Evolutionary conservation across 2,113 vertebrate genomes (phyloP).

Genomic region (Odocoileus virginianus): DNA sequence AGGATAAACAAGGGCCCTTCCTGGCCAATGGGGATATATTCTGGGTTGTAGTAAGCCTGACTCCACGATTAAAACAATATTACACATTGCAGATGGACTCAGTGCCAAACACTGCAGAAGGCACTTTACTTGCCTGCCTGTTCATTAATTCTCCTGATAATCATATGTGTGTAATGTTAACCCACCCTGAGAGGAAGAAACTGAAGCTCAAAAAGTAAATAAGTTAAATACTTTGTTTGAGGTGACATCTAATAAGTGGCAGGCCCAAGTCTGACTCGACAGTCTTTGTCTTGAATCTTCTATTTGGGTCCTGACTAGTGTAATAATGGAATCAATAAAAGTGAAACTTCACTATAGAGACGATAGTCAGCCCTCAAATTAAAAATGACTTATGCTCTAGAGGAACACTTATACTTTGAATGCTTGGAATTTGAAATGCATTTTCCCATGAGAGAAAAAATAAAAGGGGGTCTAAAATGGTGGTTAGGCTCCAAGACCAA

Average conservation of each 20-base stretch:
- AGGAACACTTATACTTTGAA: background rate
- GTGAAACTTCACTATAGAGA: background rate
- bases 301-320: background rate
- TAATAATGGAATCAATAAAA: slow-evolving; percentile 23
- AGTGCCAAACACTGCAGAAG: background rate
- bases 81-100: background rate
- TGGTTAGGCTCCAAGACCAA: slow-evolving; percentile 41
- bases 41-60: background rate
- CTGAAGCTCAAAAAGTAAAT: background rate
- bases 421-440: slow-evolving; percentile 39
- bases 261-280: background rate
- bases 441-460: slow-evolving; percentile 32
- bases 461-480: background rate
- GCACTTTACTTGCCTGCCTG: background rate
- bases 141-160: background rate
- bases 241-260: background rate
- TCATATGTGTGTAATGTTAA: background rate
- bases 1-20: background rate
- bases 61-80: background rate
- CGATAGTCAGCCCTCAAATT: background rate
- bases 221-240: background rate
- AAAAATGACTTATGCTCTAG: slow-evolving; percentile 20
- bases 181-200: background rate
- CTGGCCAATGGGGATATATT: background rate
- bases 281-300: background rate